Base-by-base conservation (phyloP, 2,888 invertebrate genomes). In the Drosophila tanythrix region DNA sequence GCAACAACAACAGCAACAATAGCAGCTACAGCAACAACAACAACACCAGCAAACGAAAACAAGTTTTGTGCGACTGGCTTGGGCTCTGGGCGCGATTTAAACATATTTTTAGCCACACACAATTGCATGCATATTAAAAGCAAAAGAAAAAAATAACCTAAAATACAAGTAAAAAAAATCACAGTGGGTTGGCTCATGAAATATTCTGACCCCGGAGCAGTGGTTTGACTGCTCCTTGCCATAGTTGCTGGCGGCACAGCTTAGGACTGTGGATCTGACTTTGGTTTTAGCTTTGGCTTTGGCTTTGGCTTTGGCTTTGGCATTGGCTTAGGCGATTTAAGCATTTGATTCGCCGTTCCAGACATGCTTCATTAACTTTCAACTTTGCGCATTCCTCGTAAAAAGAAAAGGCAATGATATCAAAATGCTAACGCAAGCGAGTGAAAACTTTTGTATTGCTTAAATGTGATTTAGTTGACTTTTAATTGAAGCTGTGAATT, bases 71-170 rank as follows among this genome's bases (percentile, higher is more conserved):
- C 69, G 64, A 55, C 53, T 73, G 68, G 27, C 61, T 57, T 72
- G 89, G 88, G 76, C 84, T 84, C 76, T 89, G 85, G 84, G 84
- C 90, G 84, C 84, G 84, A 89, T 88, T 84, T 88, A 82, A 90
- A 90, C 90, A 86, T 86, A 90, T 86, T 86, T 86, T 90, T 86
- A 86, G 85, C 88, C 90, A 77, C 76, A 77, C 70, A 81, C 88
- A 86, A 86, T 90, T 90, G 85, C 85, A 86, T 88, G 85, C 89
- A 86, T 85, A 86, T 86, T 88, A 90, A 80, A 74, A 78, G 75
- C 68, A 72, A 74, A 52, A 63, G 79, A 56, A 58, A 57, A 18
- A 70, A 33, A 66, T 46, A 46, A 25, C 46, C 46, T 8, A 46
- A 46, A 46, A 46, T 46, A 46, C 21, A 46, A 46, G 46, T 25